Percentiles rank a stretch among this genome's conserved stretches.
These are phyloP conservation scores for Drosophila multiciliata DNA, from an alignment of 2,888 invertebrate species.

Conservation along the genomic window DNA sequence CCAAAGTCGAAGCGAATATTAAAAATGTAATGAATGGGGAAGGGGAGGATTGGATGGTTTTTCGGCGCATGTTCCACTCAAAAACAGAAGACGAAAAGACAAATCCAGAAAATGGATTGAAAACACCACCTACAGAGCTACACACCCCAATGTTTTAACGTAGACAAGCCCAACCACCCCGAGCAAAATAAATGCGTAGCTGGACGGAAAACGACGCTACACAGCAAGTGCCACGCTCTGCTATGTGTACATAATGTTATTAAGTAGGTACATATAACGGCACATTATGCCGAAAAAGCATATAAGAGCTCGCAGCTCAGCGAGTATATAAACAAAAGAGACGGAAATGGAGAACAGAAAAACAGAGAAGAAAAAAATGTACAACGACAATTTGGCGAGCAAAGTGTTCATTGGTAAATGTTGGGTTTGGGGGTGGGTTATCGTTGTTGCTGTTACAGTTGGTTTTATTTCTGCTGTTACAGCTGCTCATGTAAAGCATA, in stretches of 20 bases:
- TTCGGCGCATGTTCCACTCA: constrained; percentile 38
- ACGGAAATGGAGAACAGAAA: constrained; percentile 15
- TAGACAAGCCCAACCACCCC: background rate
- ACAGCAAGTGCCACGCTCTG: constrained; percentile 18
- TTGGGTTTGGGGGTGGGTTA: constrained; percentile 2
- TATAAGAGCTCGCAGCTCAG: constrained; percentile 21
- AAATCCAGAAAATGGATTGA: constrained; percentile 34
- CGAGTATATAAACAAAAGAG: constrained; percentile 35
- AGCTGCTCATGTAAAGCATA: constrained; percentile 5
- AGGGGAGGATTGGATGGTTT: background rate
- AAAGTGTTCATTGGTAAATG: background rate
- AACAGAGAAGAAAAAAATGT: constrained; percentile 5
- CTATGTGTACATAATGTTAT: constrained; percentile 26
- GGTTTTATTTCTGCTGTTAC: background rate
- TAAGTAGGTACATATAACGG: constrained; percentile 19
- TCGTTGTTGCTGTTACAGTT: constrained; percentile 1
- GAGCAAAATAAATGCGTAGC: constrained; percentile 40
- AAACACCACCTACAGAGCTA: constrained; percentile 14
- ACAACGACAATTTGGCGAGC: constrained; percentile 35
- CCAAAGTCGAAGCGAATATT: background rate
- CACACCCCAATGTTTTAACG: background rate
- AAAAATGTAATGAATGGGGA: constrained; percentile 4
- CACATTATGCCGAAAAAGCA: constrained; percentile 24
- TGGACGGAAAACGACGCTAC: constrained; percentile 23
- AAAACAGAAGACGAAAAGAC: background rate